phyloP scores from a whole-genome alignment of 2,113 vertebrate species.

The Oreochromis spilurus region DNA sequence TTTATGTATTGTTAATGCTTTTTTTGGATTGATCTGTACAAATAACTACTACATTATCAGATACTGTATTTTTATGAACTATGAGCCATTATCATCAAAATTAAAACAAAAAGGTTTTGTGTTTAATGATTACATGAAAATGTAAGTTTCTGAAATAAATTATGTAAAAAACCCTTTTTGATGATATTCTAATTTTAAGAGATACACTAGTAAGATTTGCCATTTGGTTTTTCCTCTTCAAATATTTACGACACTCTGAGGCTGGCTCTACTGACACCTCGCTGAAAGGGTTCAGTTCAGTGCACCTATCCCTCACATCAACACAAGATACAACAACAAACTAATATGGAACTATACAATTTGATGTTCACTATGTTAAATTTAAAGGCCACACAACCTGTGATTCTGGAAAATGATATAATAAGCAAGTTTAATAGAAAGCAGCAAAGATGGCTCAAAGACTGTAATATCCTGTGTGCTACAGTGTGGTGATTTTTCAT shows the following conservation, averaged over 20 bases:
- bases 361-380: neutral
- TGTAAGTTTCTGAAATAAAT: neutral
- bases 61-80: neutral
- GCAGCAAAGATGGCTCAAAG: neutral
- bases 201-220: neutral
- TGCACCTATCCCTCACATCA: neutral
- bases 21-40: neutral
- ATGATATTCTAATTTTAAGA: neutral
- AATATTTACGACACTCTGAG: neutral
- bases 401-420: neutral
- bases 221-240: neutral
- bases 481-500: neutral
- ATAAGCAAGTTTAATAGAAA: neutral
- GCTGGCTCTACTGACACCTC: neutral
- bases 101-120: neutral
- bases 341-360: neutral
- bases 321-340: neutral
- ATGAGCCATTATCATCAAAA: neutral
- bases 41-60: neutral
- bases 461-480: neutral
- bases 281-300: neutral
- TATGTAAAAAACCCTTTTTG: rapidly evolving
- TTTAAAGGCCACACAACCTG: neutral
- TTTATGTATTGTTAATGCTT: neutral
- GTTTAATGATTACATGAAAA: neutral